Conservation (phyloP, 2,888 invertebrate genomes). For the Xestia c-nigrum region DNA sequence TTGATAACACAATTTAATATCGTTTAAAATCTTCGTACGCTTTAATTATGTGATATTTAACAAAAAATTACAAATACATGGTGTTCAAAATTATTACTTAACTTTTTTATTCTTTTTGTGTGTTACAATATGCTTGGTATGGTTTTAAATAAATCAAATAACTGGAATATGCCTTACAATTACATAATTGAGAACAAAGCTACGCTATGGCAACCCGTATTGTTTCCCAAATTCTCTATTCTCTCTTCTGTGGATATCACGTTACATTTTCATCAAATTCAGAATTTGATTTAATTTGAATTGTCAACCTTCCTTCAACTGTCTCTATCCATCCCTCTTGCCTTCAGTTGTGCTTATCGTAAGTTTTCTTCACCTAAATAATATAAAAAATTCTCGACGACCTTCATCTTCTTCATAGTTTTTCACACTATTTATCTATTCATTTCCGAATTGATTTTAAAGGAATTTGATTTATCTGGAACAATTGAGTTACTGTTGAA, state of each 20-base stretch:
- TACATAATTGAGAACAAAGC: background rate
- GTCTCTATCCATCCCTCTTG: background rate
- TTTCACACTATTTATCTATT: background rate
- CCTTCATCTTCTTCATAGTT: background rate
- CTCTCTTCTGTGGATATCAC: background rate
- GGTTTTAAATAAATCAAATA: constrained; percentile 15
- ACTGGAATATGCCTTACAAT: background rate
- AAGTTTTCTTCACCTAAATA: constrained; percentile 4
- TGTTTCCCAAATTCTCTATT: background rate
- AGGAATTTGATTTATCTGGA: constrained; percentile 48
- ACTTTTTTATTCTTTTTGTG: background rate
- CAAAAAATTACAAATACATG: background rate
- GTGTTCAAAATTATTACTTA: background rate
- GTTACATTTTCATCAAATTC: background rate
- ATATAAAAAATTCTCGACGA: constrained; percentile 10
- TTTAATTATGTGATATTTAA: background rate
- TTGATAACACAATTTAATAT: background rate
- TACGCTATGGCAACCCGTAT: background rate
- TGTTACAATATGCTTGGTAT: background rate
- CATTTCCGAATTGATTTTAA: constrained; percentile 39
- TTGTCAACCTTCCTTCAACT: background rate
- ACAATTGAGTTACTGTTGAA: constrained; percentile 1
- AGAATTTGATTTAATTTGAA: background rate
- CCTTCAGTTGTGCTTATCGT: background rate
- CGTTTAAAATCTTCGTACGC: background rate